Percentiles rank a stretch among this genome's conserved stretches.
phyloP scores from a whole-genome alignment of 2,113 vertebrate genomes.

The Bolborhynchus lineola region DNA sequence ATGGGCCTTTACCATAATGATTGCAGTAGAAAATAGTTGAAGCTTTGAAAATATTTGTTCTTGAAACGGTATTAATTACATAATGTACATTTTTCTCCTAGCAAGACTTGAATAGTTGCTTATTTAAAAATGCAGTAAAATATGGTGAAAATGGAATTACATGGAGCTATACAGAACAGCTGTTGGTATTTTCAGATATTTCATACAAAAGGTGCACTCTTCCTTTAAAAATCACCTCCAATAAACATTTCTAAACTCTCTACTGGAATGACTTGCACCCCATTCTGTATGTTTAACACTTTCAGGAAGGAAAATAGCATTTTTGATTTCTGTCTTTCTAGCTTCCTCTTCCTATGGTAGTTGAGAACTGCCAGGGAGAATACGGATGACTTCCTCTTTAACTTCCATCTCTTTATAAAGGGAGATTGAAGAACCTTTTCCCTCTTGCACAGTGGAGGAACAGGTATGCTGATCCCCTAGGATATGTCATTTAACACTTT shows the following conservation, averaged over 20 bases:
- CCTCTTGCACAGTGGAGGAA: accelerated
- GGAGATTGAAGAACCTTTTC: neutral
- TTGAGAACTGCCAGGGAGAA: neutral
- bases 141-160: neutral
- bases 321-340: neutral
- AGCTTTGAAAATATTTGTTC: neutral
- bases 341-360: neutral
- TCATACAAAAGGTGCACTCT: neutral
- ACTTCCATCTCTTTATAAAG: neutral
- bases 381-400: neutral
- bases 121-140: neutral
- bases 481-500: neutral
- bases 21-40: neutral
- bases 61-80: neutral
- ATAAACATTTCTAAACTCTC: neutral
- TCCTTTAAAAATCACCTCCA: neutral
- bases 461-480: neutral
- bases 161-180: neutral
- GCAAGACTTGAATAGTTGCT: neutral
- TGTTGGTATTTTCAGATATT: neutral
- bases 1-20: neutral
- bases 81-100: neutral
- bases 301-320: neutral
- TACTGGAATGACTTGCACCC: neutral
- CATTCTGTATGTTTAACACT: neutral